Conservation (phyloP, 2,113 vertebrate species). For the Caloenas nicobarica region DNA sequence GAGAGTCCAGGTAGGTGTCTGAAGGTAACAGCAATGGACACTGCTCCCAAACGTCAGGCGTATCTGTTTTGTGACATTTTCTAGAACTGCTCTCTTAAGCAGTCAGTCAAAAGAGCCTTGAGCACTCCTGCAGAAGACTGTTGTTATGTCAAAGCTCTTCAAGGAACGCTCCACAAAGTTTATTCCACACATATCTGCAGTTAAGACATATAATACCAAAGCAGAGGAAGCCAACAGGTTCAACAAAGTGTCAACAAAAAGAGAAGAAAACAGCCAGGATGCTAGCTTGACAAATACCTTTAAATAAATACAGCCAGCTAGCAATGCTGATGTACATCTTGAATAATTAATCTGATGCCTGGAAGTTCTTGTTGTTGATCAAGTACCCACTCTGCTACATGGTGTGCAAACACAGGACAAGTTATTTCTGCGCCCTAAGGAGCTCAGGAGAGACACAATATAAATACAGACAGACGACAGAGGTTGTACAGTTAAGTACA, state of each 20-base stretch:
- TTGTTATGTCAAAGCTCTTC: neutral
- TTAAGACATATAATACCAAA: neutral
- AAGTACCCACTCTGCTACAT: neutral
- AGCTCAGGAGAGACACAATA: neutral
- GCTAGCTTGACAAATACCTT: neutral
- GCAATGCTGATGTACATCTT: neutral
- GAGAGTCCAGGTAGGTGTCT: neutral
- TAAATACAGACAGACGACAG: neutral
- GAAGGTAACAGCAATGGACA: neutral
- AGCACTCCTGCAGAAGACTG: neutral
- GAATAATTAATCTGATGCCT: neutral
- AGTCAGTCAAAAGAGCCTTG: neutral
- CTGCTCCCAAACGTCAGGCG: neutral
- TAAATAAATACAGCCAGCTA: neutral
- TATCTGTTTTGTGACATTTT: neutral
- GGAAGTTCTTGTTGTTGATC: neutral
- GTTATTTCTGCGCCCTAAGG: neutral
- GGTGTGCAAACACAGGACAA: neutral
- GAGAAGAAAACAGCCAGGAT: neutral
- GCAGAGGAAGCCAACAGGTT: neutral
- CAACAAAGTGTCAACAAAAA: neutral
- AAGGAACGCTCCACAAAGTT: neutral
- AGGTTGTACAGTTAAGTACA: neutral
- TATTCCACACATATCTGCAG: neutral
- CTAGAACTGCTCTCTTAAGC: neutral